These are phyloP conservation scores for Phrynocephalus vlangalii DNA, from an alignment of 2,797 vertebrate genomes.

Conservation along the genomic window DNA sequence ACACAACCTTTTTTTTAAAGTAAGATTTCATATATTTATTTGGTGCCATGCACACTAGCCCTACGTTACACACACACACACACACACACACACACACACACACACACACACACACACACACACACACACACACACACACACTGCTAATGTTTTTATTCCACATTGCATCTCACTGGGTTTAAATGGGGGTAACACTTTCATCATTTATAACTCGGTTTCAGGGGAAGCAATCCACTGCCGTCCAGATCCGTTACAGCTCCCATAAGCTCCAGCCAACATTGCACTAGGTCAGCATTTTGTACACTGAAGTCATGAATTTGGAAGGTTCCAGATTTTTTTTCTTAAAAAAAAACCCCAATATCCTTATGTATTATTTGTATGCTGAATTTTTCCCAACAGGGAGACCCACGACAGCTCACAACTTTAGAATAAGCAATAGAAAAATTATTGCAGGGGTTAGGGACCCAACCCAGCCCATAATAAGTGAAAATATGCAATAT, in stretches of 20 bases:
- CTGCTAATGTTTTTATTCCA: neutral
- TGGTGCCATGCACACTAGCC: neutral
- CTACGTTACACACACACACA: neutral
- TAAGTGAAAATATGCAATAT: too few species aligned
- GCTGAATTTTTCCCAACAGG: too few species aligned
- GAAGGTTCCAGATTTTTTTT: neutral
- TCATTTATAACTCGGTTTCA: neutral
- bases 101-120: neutral
- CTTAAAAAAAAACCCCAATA: too few species aligned
- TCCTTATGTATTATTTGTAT: too few species aligned
- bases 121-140: neutral
- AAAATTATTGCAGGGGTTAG: too few species aligned
- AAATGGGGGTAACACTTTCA: neutral
- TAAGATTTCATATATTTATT: accelerated
- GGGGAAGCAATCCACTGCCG: neutral
- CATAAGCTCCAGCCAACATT: neutral
- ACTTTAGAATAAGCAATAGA: too few species aligned
- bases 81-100: neutral
- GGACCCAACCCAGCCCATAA: too few species aligned
- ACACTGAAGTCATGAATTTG: neutral
- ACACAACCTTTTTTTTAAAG: accelerated
- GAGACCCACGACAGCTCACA: too few species aligned
- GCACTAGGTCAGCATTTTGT: neutral
- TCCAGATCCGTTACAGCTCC: too few species aligned
- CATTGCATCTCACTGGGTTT: neutral